phyloP scores from a whole-genome alignment of 2,797 vertebrate genomes.

The Moxostoma hubbsi region DNA sequence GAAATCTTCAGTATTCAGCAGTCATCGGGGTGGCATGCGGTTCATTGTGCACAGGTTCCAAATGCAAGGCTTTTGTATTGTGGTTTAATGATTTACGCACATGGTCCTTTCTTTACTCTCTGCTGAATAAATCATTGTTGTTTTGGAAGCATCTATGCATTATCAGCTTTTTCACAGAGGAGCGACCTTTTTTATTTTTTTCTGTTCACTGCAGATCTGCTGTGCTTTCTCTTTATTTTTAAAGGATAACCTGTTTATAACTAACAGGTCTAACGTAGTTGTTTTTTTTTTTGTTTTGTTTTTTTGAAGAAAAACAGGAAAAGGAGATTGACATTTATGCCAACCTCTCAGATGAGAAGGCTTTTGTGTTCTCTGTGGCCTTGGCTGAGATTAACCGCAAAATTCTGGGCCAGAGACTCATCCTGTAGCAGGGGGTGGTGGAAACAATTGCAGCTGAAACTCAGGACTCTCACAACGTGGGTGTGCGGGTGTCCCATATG shows the following conservation, averaged over 20 bases:
- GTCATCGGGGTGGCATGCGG: constrained; percentile 11
- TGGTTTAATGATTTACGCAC: constrained; percentile 58
- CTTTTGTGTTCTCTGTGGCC: constrained; percentile 98
- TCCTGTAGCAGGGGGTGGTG: constrained; percentile 78
- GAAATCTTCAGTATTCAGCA: background rate
- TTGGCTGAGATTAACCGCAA: constrained; percentile 99
- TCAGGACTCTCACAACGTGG: constrained; percentile 43
- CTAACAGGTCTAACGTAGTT: background rate
- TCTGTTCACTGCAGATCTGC: background rate
- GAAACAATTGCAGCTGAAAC: constrained; percentile 35
- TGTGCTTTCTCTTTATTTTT: background rate
- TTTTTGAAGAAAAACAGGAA: constrained; percentile 91
- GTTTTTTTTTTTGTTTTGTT: background rate
- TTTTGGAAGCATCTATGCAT: constrained; percentile 2
- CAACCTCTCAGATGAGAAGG: constrained; percentile 96
- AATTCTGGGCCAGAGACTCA: constrained; percentile 96
- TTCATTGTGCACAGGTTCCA: constrained; percentile 29
- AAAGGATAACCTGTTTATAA: background rate
- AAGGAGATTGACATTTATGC: constrained; percentile 98
- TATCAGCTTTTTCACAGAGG: constrained; percentile 20
- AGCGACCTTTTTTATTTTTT: background rate
- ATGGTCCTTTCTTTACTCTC: constrained; percentile 25
- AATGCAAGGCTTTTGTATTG: constrained; percentile 33
- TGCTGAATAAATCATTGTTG: constrained; percentile 55
- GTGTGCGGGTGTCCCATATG: constrained; percentile 39